phyloP scores from a whole-genome alignment of 53 echinoderm and acorn worm genomes.

The Arbacia lixula region DNA sequence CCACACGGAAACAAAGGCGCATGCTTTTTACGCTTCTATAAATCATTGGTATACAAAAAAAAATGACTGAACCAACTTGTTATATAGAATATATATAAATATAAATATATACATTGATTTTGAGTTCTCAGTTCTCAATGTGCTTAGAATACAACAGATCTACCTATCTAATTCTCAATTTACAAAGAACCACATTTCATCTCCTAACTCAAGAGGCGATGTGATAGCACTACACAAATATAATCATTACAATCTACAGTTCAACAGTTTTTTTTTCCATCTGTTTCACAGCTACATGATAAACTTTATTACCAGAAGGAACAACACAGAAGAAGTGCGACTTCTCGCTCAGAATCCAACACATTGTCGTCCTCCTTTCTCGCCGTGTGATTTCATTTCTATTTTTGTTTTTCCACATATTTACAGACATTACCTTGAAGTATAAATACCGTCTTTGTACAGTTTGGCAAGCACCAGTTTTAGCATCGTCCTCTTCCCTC shows the following conservation, averaged over 20 bases:
- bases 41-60: conserved; percentile 3
- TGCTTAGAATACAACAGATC: conserved; percentile 21
- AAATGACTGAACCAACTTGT: conserved; percentile 32
- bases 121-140: not conserved
- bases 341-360: not conserved
- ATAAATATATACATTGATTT: conserved; percentile 47
- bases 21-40: too few relatives aligned
- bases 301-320: conserved; percentile 17
- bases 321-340: conserved; percentile 10
- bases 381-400: too few relatives aligned
- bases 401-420: conserved; percentile 9
- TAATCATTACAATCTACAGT: conserved; percentile 25
- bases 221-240: conserved; percentile 28
- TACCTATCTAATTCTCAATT: not conserved
- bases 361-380: not conserved
- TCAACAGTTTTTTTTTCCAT: not conserved
- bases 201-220: too few relatives aligned
- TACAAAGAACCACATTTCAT: too few relatives aligned
- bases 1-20: too few relatives aligned
- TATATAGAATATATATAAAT: conserved; percentile 56
- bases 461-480: conserved; percentile 52
- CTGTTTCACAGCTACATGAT: conserved; percentile 19
- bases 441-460: conserved; percentile 55
- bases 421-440: conserved; percentile 33
- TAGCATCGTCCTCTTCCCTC: conserved; percentile 2